Percentiles rank a stretch among this genome's conserved stretches.
Conservation (phyloP, 1,140 invertebrate genomes). For the Trachymyrmex septentrionalis region DNA sequence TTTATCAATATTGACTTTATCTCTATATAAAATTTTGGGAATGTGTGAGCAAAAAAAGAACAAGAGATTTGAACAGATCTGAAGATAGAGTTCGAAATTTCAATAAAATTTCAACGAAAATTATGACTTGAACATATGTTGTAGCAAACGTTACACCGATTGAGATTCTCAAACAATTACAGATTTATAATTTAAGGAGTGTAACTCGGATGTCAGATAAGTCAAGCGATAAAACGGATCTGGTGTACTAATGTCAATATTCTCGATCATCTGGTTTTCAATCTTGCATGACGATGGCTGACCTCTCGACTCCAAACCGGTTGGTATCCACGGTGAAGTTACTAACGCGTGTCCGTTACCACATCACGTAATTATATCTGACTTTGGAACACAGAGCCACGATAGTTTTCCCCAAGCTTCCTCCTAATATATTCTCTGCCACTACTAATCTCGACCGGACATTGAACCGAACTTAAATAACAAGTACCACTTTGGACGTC, state of each 20-base stretch:
- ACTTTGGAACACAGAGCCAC: conserved; percentile 41
- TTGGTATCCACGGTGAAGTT: conserved; percentile 43
- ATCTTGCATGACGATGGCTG: conserved; percentile 41
- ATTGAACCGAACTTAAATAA: conserved; percentile 64
- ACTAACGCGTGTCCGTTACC: conserved; percentile 61
- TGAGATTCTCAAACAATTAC: conserved; percentile 18
- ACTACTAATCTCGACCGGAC: conserved; percentile 52
- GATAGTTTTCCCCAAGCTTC: conserved; percentile 60
- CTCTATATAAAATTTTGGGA: neutral
- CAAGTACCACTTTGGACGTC: conserved; percentile 44
- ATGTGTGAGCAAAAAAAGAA: neutral
- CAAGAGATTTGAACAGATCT: neutral
- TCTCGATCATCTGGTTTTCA: conserved; percentile 28
- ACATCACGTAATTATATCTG: conserved; percentile 74
- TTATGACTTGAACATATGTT: neutral
- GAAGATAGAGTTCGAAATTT: neutral
- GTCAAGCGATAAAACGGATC: conserved; percentile 18
- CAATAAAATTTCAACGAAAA: neutral
- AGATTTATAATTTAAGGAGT: conserved; percentile 32
- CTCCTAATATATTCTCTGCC: neutral
- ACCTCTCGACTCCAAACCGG: neutral
- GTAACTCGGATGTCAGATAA: neutral
- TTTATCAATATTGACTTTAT: conserved; percentile 21
- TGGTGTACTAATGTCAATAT: neutral
- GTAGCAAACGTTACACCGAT: neutral